phyloP scores from a whole-genome alignment of 2,113 vertebrate genomes.

The Hoplias malabaricus region DNA sequence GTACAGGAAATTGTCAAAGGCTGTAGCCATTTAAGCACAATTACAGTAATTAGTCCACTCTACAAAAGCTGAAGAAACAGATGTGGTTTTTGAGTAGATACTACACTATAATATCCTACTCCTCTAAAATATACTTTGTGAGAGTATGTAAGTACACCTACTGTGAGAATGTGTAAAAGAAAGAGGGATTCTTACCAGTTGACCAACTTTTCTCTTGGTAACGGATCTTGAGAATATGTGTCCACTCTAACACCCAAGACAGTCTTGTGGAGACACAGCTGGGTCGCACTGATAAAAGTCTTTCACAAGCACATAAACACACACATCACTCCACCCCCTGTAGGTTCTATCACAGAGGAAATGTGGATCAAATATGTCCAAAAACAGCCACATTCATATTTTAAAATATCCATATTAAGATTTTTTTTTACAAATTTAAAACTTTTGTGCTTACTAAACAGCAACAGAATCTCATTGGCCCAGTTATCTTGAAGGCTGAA shows the following conservation, averaged over 20 bases:
- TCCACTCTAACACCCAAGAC: conserved; percentile 6
- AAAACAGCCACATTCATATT: background rate
- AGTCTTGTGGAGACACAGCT: conserved; percentile 52
- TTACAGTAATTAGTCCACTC: background rate
- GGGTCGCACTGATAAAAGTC: conserved; percentile 68
- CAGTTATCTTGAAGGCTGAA: no score
- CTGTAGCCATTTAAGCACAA: background rate
- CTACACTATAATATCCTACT: background rate
- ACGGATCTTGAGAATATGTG: background rate
- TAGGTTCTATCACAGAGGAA: conserved; percentile 10
- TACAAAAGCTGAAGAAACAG: background rate
- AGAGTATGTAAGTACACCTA: no score
- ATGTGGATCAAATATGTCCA: background rate
- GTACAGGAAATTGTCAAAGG: background rate
- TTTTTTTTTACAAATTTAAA: no score
- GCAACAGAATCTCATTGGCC: no score
- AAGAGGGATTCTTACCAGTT: conserved; percentile 63
- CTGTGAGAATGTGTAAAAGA: background rate
- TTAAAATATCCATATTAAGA: no score
- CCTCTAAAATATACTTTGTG: background rate
- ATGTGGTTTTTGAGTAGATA: no score
- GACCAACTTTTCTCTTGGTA: conserved; percentile 15
- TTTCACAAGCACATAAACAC: conserved; percentile 38
- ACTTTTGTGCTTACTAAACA: no score
- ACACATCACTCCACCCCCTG: conserved; percentile 38